Base-by-base conservation (phyloP, 1,140 invertebrate genomes). In the Habropoda laboriosa region DNA sequence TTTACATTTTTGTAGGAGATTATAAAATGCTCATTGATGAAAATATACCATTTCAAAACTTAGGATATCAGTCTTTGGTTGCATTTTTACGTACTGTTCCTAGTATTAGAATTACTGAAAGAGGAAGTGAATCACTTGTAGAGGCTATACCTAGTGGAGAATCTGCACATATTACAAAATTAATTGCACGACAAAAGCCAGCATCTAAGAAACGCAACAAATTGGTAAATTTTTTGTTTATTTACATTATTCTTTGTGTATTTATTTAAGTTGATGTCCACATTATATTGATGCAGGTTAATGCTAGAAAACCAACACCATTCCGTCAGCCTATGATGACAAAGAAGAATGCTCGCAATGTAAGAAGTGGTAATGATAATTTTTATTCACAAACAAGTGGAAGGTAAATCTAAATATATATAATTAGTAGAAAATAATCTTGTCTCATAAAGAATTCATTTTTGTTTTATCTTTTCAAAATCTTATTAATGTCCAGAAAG, bases 141-240 rank as follows among this genome's bases (percentile, higher is more conserved):
- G 93, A 94, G 83, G 94, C 94, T 0, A 89, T 93, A 78, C 91
- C 93, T 16, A 94, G 89, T 12, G 92, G 94, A 66, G 92, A 94
- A 79, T 94, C 94, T 2, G 92, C 92, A 51, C 95, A 96, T 87
- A 94, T 96, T 79, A 90, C 93, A 2, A 89, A 93, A 67, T 92
- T 96, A 92, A 93, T 96, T 16, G 81, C 92, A 12, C 91, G 92
- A 40, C 95, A 96, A 81, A 95, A 95, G 84, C 68, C 92, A 32
- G 87, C 83, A 24, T 21, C 42, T 35, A 80, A 55, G 18, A 79
- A 72, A 35, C 24, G 3, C 35, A 78, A 53, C 8, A 78, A 72
- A 60, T 35, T 72, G 45, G 67, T 78, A 40, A 30, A 51, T 61
- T n/a, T 42, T 6, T 58, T 51, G 24, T 67, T 12, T 38, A 16